phyloP scores from a whole-genome alignment of 2,113 vertebrate genomes.

The Ciconia stormi region DNA sequence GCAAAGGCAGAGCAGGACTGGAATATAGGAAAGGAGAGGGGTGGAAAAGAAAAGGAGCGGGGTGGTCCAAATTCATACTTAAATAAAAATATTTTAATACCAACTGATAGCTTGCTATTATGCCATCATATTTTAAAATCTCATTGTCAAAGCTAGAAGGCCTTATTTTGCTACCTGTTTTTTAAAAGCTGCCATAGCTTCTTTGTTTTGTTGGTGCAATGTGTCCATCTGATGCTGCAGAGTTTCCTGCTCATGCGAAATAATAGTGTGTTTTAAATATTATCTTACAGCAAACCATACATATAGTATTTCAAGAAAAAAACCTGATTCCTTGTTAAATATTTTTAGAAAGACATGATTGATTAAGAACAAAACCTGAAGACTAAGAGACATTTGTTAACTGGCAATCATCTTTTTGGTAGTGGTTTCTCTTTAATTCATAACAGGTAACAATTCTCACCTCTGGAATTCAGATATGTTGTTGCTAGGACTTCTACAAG shows the following conservation, averaged over 20 bases:
- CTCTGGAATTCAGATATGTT: not conserved
- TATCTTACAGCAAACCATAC: not conserved
- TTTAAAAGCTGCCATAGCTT: conserved; percentile 79
- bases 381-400: not conserved
- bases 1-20: not conserved
- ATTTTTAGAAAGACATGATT: not conserved
- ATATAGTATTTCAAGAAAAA: not conserved
- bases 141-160: not conserved
- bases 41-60: not conserved
- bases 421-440: not conserved
- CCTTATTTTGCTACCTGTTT: conserved; percentile 82
- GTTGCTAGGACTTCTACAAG: not conserved
- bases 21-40: not conserved
- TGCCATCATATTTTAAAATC: not conserved
- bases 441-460: not conserved
- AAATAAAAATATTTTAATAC: not conserved
- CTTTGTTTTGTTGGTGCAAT: conserved; percentile 78
- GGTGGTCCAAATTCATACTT: not conserved
- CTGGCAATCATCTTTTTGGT: not conserved
- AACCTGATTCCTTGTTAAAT: not conserved
- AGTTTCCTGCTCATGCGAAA: conserved; percentile 72
- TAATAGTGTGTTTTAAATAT: not conserved
- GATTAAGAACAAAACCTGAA: not conserved
- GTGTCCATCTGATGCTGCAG: conserved; percentile 78
- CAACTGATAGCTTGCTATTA: not conserved